Conservation (phyloP, 1,140 invertebrate species). For the Dolichoris vasculosae region DNA sequence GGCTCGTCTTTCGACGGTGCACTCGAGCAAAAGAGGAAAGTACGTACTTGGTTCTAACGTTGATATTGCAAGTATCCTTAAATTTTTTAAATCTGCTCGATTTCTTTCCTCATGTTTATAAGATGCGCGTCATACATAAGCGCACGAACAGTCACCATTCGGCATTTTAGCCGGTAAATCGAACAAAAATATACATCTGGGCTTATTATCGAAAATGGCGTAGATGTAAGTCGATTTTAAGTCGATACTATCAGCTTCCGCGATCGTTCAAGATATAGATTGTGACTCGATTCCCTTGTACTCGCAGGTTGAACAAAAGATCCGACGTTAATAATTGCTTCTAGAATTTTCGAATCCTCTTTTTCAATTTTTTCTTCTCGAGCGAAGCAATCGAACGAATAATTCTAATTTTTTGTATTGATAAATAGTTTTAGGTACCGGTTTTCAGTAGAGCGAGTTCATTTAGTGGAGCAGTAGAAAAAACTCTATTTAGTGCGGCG, state of each 20-base stretch:
- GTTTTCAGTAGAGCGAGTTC: constrained; percentile 20
- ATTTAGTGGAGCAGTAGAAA: constrained; percentile 11
- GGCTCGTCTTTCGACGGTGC: no score
- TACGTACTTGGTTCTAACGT: no score
- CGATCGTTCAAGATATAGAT: constrained; percentile 3
- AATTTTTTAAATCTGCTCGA: no score
- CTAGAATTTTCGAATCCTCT: neutral
- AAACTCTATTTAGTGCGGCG: constrained; percentile 28
- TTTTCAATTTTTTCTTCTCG: neutral
- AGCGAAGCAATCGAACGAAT: neutral
- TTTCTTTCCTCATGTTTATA: no score
- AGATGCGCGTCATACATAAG: no score
- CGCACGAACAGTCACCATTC: no score
- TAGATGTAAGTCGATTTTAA: constrained; percentile 32
- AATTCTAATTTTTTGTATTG: neutral
- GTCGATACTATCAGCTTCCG: constrained; percentile 33
- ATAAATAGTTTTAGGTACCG: neutral
- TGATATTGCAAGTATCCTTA: no score
- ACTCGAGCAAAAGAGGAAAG: no score
- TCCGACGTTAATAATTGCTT: neutral
- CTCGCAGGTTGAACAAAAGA: neutral
- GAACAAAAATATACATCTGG: neutral
- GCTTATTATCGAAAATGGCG: neutral
- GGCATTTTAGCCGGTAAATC: no score
- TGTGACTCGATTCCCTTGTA: neutral